Conservation (phyloP, 1,140 invertebrate genomes). For the Temnothorax nylanderi region DNA sequence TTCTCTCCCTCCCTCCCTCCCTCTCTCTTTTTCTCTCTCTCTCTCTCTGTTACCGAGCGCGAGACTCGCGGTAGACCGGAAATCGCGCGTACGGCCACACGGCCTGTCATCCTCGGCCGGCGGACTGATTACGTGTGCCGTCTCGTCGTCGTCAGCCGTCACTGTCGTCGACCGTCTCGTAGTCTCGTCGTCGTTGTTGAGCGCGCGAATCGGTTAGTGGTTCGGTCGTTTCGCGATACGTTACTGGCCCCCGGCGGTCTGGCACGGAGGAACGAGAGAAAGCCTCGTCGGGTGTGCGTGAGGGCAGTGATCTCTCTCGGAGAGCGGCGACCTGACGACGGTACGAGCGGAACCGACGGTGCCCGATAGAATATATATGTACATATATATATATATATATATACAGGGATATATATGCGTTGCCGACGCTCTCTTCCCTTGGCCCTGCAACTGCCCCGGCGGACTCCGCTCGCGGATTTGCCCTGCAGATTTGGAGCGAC, state of each 20-base stretch:
- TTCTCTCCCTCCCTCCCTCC: no score
- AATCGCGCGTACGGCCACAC: constrained; percentile 53
- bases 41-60: constrained; percentile 73
- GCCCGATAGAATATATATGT: constrained; percentile 63
- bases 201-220: constrained; percentile 46
- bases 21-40: not conserved
- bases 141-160: not conserved
- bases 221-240: constrained; percentile 49
- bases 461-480: not conserved
- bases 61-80: constrained; percentile 68
- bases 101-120: constrained; percentile 39
- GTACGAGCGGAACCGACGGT: constrained; percentile 74
- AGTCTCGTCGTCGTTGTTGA: constrained; percentile 7
- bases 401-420: not conserved
- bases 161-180: not conserved
- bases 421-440: not conserved
- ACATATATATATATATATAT: not conserved
- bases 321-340: constrained; percentile 85
- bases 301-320: constrained; percentile 85
- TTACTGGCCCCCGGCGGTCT: constrained; percentile 66
- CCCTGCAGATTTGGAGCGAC: not conserved
- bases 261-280: constrained; percentile 78
- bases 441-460: constrained; percentile 2
- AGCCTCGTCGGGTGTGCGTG: constrained; percentile 81
- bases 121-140: constrained; percentile 24